Conservation (phyloP, 1,140 invertebrate genomes). For the Drosophila littoralis region DNA sequence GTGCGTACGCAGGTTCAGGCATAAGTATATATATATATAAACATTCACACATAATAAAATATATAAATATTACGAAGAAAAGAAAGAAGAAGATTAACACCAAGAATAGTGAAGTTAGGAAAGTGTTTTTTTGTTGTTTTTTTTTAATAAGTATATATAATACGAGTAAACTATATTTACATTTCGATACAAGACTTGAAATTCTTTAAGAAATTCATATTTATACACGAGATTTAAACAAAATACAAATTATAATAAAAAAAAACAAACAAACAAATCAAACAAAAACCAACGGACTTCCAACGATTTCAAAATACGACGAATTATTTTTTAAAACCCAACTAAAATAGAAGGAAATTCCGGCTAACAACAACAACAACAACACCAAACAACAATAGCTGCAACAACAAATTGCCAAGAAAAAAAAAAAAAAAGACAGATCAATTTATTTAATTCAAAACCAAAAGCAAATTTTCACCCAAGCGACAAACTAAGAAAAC, state of each 20-base stretch:
- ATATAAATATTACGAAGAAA: neutral
- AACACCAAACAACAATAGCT: conserved; percentile 40
- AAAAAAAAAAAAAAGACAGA: conserved; percentile 33
- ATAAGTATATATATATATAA: conserved; percentile 5
- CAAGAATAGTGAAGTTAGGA: conserved; percentile 19
- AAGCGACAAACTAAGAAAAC: conserved; percentile 26
- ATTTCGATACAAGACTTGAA: conserved; percentile 67
- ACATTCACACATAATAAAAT: neutral
- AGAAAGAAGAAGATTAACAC: conserved; percentile 10
- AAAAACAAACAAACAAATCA: conserved; percentile 12
- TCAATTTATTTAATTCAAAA: neutral
- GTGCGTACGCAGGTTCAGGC: conserved; percentile 13
- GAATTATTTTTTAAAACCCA: conserved; percentile 68
- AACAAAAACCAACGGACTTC: conserved; percentile 68
- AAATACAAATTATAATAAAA: conserved; percentile 5
- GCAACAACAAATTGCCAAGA: conserved; percentile 59
- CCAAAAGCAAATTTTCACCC: conserved; percentile 2
- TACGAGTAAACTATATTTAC: conserved; percentile 60
- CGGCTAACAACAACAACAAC: conserved; percentile 52
- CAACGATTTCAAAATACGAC: conserved; percentile 81
- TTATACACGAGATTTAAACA: conserved; percentile 55
- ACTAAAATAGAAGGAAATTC: conserved; percentile 30
- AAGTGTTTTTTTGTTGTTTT: conserved; percentile 37
- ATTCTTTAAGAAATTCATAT: conserved; percentile 76
- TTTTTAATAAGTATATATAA: conserved; percentile 10